Evolutionary conservation across 1,140 invertebrate genomes (phyloP).

Genomic region (Tetramorium parvispinum): DNA sequence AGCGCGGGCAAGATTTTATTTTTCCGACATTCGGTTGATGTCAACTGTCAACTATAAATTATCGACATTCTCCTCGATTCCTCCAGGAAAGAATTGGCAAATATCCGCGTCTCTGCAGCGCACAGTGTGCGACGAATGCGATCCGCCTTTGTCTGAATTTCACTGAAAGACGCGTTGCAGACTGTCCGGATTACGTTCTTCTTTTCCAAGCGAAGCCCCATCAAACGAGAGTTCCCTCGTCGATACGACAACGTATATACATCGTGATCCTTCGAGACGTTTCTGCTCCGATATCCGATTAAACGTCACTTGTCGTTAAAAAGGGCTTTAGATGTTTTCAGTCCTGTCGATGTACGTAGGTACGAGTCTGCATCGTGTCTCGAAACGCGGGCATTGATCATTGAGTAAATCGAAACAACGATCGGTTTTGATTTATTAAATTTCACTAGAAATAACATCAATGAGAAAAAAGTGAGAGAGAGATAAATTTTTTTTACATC

Average conservation of each 20-base stretch:
- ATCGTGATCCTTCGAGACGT: slow-evolving; percentile 46
- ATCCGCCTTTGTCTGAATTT: slow-evolving; percentile 57
- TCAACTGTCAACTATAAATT: slow-evolving; percentile 47
- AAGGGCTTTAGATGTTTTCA: slow-evolving; percentile 38
- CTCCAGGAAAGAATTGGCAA: slow-evolving; percentile 19
- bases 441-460: background rate
- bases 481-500: background rate
- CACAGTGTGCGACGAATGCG: background rate
- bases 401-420: slow-evolving; percentile 1
- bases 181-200: slow-evolving; percentile 49
- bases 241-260: slow-evolving; percentile 48
- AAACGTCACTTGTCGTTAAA: slow-evolving; percentile 70
- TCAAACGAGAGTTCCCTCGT: slow-evolving; percentile 45
- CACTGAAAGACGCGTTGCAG: slow-evolving; percentile 36
- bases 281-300: slow-evolving; percentile 61
- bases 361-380: slow-evolving; percentile 2
- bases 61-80: background rate
- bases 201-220: slow-evolving; percentile 26
- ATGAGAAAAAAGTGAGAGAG: background rate
- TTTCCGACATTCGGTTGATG: background rate
- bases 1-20: background rate
- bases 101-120: slow-evolving; percentile 14
- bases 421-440: background rate
- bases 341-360: background rate
- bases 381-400: background rate